Percentiles rank a stretch among this genome's conserved stretches.
phyloP scores from a whole-genome alignment of 2,888 invertebrate genomes.

The Dicranocentrus wangi region DNA sequence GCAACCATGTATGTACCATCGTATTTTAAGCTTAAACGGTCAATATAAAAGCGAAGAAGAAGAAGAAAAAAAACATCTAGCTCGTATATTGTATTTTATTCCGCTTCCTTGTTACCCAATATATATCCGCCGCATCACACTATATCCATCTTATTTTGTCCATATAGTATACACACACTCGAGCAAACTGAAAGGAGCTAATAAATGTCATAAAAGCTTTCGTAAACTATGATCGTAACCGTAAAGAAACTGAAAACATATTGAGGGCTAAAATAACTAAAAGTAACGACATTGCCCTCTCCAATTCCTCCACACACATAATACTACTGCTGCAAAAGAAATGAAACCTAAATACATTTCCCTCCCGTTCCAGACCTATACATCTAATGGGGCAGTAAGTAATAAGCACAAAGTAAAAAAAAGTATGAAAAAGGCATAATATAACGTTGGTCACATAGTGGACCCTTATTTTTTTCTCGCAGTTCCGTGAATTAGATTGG shows the following conservation, averaged over 20 bases:
- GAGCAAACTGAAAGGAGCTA: constrained; percentile 20
- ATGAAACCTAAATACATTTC: too few relatives aligned
- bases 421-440: too few relatives aligned
- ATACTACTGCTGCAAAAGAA: too few relatives aligned
- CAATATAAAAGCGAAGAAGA: background rate
- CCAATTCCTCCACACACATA: constrained; percentile 15
- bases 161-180: background rate
- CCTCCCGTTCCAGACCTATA: too few relatives aligned
- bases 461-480: too few relatives aligned
- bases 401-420: too few relatives aligned
- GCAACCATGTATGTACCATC: background rate
- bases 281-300: constrained; percentile 23
- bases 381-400: too few relatives aligned
- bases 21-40: constrained; percentile 19
- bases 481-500: too few relatives aligned
- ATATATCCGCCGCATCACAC: background rate
- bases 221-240: constrained; percentile 50
- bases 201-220: constrained; percentile 53
- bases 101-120: background rate
- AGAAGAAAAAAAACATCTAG: too few relatives aligned
- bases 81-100: too few relatives aligned
- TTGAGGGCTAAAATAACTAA: constrained; percentile 34
- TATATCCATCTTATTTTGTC: background rate
- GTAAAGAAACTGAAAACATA: constrained; percentile 45
- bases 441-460: too few relatives aligned